A percentile compares a stretch with the other conserved stretches of the same genome.
Evolutionary conservation across 2,113 vertebrate genomes (phyloP).

Genomic region (Microcebus griseorufus): DNA sequence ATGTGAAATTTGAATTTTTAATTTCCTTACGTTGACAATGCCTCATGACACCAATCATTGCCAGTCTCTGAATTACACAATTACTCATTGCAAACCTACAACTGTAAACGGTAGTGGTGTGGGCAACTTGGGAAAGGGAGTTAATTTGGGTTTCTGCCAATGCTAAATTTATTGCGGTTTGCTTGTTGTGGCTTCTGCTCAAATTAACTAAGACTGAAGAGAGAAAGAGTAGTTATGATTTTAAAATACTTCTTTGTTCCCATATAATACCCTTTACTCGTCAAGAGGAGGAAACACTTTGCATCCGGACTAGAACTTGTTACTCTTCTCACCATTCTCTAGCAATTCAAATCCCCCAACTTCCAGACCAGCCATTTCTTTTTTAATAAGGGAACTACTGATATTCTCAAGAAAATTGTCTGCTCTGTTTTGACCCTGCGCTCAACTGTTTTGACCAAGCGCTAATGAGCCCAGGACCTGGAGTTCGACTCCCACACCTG

Average conservation of each 20-base stretch:
- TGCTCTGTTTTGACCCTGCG: background rate
- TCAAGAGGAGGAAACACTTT: background rate
- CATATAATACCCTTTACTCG: background rate
- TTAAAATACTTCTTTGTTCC: background rate
- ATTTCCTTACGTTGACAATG: background rate
- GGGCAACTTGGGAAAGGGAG: background rate
- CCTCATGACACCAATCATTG: background rate
- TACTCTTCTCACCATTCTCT: slow-evolving; percentile 15
- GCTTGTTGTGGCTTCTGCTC: slow-evolving; percentile 15
- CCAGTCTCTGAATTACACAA: background rate
- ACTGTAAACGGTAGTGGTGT: background rate
- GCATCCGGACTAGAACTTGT: background rate
- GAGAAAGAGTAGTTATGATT: background rate
- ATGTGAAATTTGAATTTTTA: background rate
- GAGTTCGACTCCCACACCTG: slow-evolving; percentile 10
- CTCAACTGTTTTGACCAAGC: background rate
- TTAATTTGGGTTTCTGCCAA: background rate
- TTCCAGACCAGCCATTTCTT: slow-evolving; percentile 29
- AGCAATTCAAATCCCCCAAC: background rate
- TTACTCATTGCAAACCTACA: background rate
- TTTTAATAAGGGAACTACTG: slow-evolving; percentile 24
- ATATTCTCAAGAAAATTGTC: background rate
- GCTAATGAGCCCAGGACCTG: slow-evolving; percentile 43
- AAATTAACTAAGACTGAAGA: slow-evolving; percentile 31
- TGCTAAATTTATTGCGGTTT: background rate